Evolutionary conservation across 1,140 invertebrate species (phyloP), one percentile per base, ranked within the genome.

Genomic region (Paralvinella palmiformis): DNA sequence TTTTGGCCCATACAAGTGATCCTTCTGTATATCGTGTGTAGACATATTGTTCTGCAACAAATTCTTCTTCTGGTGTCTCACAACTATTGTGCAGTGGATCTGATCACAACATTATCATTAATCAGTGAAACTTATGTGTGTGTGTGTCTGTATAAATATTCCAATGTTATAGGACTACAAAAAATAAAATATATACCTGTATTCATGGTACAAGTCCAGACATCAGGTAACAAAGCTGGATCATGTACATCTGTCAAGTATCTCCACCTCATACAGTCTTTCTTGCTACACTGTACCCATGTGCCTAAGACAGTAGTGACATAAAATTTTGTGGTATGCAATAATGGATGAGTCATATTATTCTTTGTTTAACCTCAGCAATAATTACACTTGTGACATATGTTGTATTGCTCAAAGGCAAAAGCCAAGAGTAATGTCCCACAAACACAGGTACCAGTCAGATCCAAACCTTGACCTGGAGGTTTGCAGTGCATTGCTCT

Each of bases 171-270:
- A 24, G 27, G 10, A 48, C 20, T 24, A 48, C n/a, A 48, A n/a
- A 48, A 2, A 44, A 13, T 44, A 13, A 44, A 10, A n/a, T 53
- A 70, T 69, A 68, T 71, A 86, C 85, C 83, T 72, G 76, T 69
- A 70, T 87, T 86, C 84, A 87, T 85, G 29, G 76, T 65, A 68
- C 87, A 88, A 67, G 79, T 84, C 87, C 87, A 88, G 33, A 81
- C 78, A 5, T 83, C 74, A 13, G 86, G 86, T 29, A 88, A 69
- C 45, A 84, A 79, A 27, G 81, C 60, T 2, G 85, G 85, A 75
- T 88, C 87, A 7, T 84, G 75, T 5, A 85, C 77, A 41, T 83
- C 58, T 1, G 80, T 71, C 3, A 84, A 65, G 59, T 84, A 85
- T 37, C 87, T 80, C 83, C 83, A 87, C 63, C 84, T 84, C 63